Conservation (phyloP, 1,140 invertebrate genomes). For the Diorhabda sublineata region DNA sequence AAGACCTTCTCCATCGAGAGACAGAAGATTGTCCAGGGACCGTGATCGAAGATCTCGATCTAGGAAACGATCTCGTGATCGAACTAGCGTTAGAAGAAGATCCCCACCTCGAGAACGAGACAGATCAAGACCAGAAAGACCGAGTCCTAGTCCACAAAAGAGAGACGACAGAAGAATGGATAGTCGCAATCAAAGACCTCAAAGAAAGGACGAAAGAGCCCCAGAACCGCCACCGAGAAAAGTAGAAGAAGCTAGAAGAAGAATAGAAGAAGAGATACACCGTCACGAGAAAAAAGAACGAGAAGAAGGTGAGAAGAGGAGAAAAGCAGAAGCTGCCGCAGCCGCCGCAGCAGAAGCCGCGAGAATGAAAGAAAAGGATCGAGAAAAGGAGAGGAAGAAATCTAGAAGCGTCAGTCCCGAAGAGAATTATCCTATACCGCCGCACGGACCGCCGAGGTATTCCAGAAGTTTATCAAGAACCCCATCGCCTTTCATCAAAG, state of each 20-base stretch:
- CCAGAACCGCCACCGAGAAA: slow-evolving; percentile 37
- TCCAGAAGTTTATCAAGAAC: slow-evolving; percentile 71
- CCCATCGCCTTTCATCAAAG: slow-evolving; percentile 74
- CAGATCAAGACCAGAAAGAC: slow-evolving; percentile 30
- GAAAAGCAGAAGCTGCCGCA: slow-evolving; percentile 21
- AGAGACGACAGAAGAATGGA: slow-evolving; percentile 23
- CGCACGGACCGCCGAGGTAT: slow-evolving; percentile 48
- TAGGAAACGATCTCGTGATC: slow-evolving; percentile 36
- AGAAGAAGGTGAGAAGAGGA: slow-evolving; percentile 29
- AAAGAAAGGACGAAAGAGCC: slow-evolving; percentile 37
- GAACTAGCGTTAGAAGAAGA: slow-evolving; percentile 34
- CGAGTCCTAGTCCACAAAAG: slow-evolving; percentile 38
- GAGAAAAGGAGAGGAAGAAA: slow-evolving; percentile 39
- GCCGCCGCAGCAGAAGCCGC: slow-evolving; percentile 22
- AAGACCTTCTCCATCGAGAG: slow-evolving; percentile 30
- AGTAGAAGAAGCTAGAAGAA: slow-evolving; percentile 32
- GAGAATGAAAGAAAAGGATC: slow-evolving; percentile 25
- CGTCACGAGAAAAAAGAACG: slow-evolving; percentile 39
- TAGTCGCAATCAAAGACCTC: slow-evolving; percentile 24
- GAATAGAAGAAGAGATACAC: slow-evolving; percentile 37
- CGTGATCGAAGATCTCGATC: slow-evolving; percentile 41
- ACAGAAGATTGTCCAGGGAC: slow-evolving; percentile 36
- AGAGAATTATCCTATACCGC: slow-evolving; percentile 38
- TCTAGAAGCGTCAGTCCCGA: slow-evolving; percentile 42
- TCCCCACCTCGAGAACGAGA: slow-evolving; percentile 36